Evolutionary conservation across 2,888 invertebrate species (phyloP), one percentile per base, ranked within the genome.

Genomic region (Exocentrus adspersus): DNA sequence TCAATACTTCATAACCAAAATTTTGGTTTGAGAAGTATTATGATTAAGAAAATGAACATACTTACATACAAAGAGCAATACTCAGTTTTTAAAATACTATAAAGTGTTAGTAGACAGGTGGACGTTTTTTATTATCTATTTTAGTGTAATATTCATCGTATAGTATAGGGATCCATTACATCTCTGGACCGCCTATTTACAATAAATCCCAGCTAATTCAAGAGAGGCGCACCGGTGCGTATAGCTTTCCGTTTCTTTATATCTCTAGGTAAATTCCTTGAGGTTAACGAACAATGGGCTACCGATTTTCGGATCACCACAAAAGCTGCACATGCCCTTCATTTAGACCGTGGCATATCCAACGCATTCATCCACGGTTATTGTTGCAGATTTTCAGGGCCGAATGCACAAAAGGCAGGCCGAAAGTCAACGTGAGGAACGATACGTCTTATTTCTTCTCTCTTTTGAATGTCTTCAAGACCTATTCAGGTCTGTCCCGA

Each of bases 331-430:
- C 68, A 70, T 70, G 70, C 70, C 70, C 70, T 68, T 70, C 68
- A 67, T 70, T 70, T 70, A 61, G 51, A 17, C 16, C 64, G 53
- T 10, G 32, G 59, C 54, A 65, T 68, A 63, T 62, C 70, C 53
- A 70, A 70, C 60, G 60, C 58, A 70, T 70, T 70, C 67, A 62
- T 46, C 45, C 60, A 54, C 52, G 70, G 63, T 61, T 51, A 62
- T 70, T 70, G 70, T 70, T 60, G 58, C 60, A 64, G 65, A 70
- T 70, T 70, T 70, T 56, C 65, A 68, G 56, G 70, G 65, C 57
- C 37, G 53, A 2, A 21, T 24, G 43, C 56, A 59, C 59, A 70
- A 63, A 54, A 32, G 59, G 14, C 52, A 32, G 51, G 17, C 48
- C 24, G 48, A 63, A 62, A 63, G 63, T 63, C 63, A 63, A 28